phyloP scores from a whole-genome alignment of 2,888 invertebrate species.

The Hirtodrosophila duncani region DNA sequence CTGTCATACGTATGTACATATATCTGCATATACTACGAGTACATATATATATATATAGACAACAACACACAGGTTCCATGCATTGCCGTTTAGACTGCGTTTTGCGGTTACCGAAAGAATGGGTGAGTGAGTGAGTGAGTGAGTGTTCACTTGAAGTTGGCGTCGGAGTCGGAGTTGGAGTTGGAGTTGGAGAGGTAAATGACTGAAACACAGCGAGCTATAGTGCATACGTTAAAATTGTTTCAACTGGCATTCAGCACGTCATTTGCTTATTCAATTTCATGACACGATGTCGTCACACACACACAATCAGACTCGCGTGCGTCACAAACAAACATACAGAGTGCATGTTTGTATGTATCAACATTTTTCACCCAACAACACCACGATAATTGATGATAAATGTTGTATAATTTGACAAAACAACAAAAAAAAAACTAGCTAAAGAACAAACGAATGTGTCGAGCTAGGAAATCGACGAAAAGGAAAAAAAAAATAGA shows the following conservation, averaged over 20 bases:
- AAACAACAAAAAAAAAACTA: slow-evolving; percentile 49
- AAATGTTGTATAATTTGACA: slow-evolving; percentile 77
- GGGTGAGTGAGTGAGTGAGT: slow-evolving; percentile 15
- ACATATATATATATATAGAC: background rate
- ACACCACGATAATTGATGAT: slow-evolving; percentile 74
- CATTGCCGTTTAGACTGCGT: slow-evolving; percentile 59
- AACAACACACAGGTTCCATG: background rate
- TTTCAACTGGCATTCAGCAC: slow-evolving; percentile 75
- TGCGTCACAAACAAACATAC: slow-evolving; percentile 56
- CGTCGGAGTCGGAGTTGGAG: background rate
- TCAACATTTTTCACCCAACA: slow-evolving; percentile 54
- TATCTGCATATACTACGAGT: too few relatives aligned
- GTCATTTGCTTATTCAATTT: slow-evolving; percentile 75
- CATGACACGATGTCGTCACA: slow-evolving; percentile 62
- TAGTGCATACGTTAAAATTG: slow-evolving; percentile 24
- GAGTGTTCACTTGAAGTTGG: slow-evolving; percentile 58
- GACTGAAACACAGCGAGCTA: slow-evolving; percentile 14
- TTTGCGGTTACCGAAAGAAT: slow-evolving; percentile 49
- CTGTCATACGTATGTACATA: slow-evolving; percentile 39
- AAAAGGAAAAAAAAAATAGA: slow-evolving; percentile 12
- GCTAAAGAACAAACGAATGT: slow-evolving; percentile 37
- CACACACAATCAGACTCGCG: slow-evolving; percentile 51
- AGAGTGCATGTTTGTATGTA: too few relatives aligned
- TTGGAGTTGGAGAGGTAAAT: slow-evolving; percentile 16
- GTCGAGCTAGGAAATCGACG: slow-evolving; percentile 7